A percentile compares a stretch with the other conserved stretches of the same genome.
Conservation (phyloP, 2,888 invertebrate genomes). For the Anoplius nigerrimus region DNA sequence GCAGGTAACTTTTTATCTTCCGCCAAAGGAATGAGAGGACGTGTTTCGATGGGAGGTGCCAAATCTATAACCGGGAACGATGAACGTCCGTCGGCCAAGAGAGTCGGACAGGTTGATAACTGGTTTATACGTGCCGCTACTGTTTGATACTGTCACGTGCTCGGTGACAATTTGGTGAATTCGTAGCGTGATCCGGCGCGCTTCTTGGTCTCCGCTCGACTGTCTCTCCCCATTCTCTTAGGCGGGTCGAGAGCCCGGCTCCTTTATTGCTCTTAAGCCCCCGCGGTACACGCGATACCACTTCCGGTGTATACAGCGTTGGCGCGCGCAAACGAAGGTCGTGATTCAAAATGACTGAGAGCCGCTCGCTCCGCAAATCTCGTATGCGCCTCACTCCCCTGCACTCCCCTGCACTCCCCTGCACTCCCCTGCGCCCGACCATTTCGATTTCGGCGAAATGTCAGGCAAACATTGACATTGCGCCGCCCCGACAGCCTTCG, state of each 20-base stretch:
- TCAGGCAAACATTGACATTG: too few species aligned
- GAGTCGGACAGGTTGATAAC: too few species aligned
- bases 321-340: conserved; percentile 37
- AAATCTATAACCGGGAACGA: too few species aligned
- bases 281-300: conserved; percentile 49
- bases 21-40: too few species aligned
- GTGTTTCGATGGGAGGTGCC: too few species aligned
- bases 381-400: conserved; percentile 15
- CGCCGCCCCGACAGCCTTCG: too few species aligned
- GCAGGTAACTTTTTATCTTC: background rate
- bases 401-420: too few species aligned
- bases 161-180: conserved; percentile 28
- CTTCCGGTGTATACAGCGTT: conserved; percentile 45
- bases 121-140: too few species aligned
- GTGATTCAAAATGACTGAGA: conserved; percentile 29
- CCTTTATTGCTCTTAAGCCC: conserved; percentile 65
- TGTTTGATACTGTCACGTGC: conserved; percentile 48
- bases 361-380: background rate
- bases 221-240: conserved; percentile 66
- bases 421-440: too few species aligned
- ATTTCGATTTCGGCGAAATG: too few species aligned
- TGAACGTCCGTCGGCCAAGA: too few species aligned
- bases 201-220: conserved; percentile 66
- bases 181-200: conserved; percentile 58
- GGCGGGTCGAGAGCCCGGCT: conserved; percentile 55